These are phyloP conservation scores for Microplitis demolitor DNA, from an alignment of 1,140 invertebrate genomes.

Conservation along the genomic window DNA sequence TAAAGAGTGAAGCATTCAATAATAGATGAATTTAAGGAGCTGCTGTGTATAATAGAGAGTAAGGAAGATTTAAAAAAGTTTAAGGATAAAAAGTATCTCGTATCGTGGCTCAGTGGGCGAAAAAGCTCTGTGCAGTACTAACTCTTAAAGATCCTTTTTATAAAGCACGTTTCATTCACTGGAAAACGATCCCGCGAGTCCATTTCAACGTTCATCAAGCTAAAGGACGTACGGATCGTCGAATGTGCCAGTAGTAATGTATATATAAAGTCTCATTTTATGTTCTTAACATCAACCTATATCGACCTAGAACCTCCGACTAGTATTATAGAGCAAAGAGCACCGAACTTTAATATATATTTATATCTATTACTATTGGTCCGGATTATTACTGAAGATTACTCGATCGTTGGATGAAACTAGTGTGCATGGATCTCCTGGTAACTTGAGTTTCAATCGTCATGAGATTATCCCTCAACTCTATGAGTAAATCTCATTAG, in stretches of 20 bases:
- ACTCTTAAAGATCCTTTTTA: constrained; percentile 13
- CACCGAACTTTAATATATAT: too few species aligned
- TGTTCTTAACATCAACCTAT: too few species aligned
- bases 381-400: not conserved
- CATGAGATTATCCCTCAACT: not conserved
- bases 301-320: too few species aligned
- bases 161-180: not conserved
- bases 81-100: too few species aligned
- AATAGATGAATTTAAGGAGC: too few species aligned
- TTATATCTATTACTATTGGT: not conserved
- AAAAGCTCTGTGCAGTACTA: not conserved
- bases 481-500: not conserved
- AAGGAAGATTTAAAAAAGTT: too few species aligned
- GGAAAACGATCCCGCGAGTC: constrained; percentile 14
- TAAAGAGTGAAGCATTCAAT: too few species aligned
- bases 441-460: not conserved
- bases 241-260: not conserved
- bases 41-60: too few species aligned
- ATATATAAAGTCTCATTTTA: not conserved
- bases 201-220: constrained; percentile 21
- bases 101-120: not conserved
- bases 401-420: not conserved
- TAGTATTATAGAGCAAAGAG: too few species aligned
- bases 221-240: not conserved
- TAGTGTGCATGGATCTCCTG: not conserved